Percentiles rank a stretch among this genome's conserved stretches.
These are phyloP conservation scores for Channallabes apus DNA, from an alignment of 2,797 vertebrate species.

Conservation along the genomic window DNA sequence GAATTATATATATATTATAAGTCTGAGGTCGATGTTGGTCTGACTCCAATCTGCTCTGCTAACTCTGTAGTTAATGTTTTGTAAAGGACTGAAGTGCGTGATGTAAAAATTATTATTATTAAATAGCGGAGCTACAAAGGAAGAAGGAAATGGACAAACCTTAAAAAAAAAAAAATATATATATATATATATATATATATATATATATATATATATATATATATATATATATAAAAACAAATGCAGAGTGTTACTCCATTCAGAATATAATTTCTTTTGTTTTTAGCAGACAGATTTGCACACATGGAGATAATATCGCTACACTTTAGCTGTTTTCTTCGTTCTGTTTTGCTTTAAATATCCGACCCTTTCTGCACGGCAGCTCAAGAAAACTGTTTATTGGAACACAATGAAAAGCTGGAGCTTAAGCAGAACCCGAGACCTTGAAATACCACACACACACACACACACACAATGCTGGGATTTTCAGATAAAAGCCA, in stretches of 20 bases:
- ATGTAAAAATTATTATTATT: not conserved
- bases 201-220: no score
- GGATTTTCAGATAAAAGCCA: not conserved
- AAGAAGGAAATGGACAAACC: not conserved
- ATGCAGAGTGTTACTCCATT: not conserved
- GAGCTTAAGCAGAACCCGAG: not conserved
- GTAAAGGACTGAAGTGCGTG: not conserved
- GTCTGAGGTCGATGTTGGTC: not conserved
- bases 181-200: no score
- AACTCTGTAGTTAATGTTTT: not conserved
- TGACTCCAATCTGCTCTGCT: not conserved
- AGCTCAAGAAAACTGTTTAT: constrained; percentile 8
- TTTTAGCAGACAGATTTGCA: not conserved
- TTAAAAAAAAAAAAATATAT: not conserved
- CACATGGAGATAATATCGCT: not conserved
- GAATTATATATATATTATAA: not conserved
- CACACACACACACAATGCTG: not conserved
- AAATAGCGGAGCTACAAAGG: not conserved
- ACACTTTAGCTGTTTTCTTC: not conserved
- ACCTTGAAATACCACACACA: not conserved
- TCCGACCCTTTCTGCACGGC: not conserved
- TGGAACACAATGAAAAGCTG: not conserved
- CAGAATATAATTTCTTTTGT: not conserved
- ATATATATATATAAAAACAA: no score
- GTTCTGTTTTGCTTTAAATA: not conserved